Percentiles rank a stretch among this genome's conserved stretches.
Conservation (phyloP, 2,888 invertebrate genomes). For the Nomada goodeniana region DNA sequence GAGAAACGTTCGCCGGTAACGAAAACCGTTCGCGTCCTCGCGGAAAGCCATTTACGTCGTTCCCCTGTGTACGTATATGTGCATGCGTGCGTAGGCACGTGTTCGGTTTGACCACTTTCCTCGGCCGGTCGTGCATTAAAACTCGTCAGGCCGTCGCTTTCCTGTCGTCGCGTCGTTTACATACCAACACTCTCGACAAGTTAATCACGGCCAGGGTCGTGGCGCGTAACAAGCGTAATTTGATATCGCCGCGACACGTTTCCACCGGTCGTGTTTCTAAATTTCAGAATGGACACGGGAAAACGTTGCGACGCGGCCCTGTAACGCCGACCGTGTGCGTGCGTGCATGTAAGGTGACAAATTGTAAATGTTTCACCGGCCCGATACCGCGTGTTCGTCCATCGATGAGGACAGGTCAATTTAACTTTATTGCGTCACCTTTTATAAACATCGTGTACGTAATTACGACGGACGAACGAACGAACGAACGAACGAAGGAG, state of each 20-base stretch:
- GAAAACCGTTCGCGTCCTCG: not conserved
- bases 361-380: conserved; percentile 60
- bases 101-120: conserved; percentile 30
- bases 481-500: not conserved
- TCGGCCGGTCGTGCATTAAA: conserved; percentile 12
- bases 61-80: not conserved
- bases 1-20: not conserved
- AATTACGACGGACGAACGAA: conserved; percentile 47
- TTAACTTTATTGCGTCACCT: conserved; percentile 57
- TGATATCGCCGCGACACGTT: conserved; percentile 43
- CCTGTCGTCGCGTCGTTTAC: conserved; percentile 44
- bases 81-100: not conserved
- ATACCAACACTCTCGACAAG: conserved; percentile 36
- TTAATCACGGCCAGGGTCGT: conserved; percentile 39
- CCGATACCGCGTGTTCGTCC: conserved; percentile 34
- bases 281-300: conserved; percentile 35
- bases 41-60: conserved; percentile 3
- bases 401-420: conserved; percentile 57
- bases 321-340: not conserved
- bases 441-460: conserved; percentile 57
- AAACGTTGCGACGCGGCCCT: not conserved
- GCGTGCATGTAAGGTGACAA: conserved; percentile 21
- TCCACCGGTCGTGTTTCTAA: conserved; percentile 38
- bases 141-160: conserved; percentile 22
- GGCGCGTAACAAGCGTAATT: conserved; percentile 53